Evolutionary conservation across 2,797 vertebrate species (phyloP).

Genomic region (Neosilurus mollespiculum): DNA sequence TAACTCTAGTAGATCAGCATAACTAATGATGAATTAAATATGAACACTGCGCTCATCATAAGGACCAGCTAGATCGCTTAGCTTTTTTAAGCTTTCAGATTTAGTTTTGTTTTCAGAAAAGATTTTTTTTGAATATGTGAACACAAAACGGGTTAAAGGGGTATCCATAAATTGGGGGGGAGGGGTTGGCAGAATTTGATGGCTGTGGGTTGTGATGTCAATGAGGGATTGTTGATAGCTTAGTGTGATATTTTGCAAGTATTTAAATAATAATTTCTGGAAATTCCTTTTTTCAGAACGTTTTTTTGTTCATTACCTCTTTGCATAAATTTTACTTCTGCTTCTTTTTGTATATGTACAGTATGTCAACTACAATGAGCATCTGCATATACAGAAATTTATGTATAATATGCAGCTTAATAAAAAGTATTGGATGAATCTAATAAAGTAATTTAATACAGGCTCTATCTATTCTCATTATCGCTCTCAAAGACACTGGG

Average conservation of each 20-base stretch:
- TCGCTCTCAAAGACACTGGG: neutral
- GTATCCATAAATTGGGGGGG: no score
- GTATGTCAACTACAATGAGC: no score
- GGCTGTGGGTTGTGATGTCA: neutral
- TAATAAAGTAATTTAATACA: neutral
- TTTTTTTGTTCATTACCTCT: neutral
- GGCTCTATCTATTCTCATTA: neutral
- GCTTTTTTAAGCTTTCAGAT: neutral
- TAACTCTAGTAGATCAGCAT: constrained; percentile 29
- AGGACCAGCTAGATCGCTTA: neutral
- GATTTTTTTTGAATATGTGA: neutral
- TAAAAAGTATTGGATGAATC: constrained; percentile 2
- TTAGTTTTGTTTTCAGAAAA: neutral
- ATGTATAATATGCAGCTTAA: constrained; percentile 8
- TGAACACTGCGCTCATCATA: constrained; percentile 11
- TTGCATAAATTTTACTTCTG: neutral
- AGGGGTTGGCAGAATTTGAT: neutral
- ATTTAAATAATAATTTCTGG: neutral
- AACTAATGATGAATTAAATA: constrained; percentile 42
- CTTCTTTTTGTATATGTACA: neutral
- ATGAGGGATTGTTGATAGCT: neutral
- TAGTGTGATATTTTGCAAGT: neutral
- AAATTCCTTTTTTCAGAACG: neutral
- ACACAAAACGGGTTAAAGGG: neutral
- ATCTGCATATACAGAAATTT: neutral